A percentile compares a stretch with the other conserved stretches of the same genome.
phyloP scores from a whole-genome alignment of 2,797 vertebrate genomes.

The Ctenochaetus hawaiiensis region DNA sequence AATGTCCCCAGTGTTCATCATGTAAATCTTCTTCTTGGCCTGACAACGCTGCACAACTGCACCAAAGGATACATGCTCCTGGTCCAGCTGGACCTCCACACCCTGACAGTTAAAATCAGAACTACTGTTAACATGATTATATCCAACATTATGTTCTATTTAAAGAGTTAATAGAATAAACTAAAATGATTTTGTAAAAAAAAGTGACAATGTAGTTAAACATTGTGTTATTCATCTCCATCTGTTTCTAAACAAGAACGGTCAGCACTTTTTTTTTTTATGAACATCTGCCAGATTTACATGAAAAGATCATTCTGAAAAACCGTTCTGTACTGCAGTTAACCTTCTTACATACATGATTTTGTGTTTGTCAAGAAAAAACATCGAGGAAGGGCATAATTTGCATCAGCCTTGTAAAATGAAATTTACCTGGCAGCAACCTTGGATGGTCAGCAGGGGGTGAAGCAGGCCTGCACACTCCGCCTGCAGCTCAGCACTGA shows the following conservation, averaged over 20 bases:
- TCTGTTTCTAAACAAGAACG: background rate
- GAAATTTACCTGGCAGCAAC: slow-evolving; percentile 85
- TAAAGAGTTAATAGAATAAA: no score
- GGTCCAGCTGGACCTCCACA: slow-evolving; percentile 87
- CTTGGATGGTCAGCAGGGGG: slow-evolving; percentile 87
- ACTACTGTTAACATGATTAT: background rate
- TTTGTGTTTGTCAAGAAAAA: background rate
- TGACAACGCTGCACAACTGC: slow-evolving; percentile 84
- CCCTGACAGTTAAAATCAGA: slow-evolving; percentile 64
- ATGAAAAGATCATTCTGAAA: background rate
- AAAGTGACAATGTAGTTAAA: background rate
- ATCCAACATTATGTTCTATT: background rate
- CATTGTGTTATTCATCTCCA: background rate
- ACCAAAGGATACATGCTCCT: slow-evolving; percentile 88
- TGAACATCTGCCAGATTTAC: background rate
- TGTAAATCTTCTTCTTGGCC: slow-evolving; percentile 78
- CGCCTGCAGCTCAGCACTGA: slow-evolving; percentile 87
- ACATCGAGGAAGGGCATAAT: background rate
- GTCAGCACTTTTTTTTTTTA: background rate
- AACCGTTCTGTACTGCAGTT: background rate
- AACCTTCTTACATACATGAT: background rate
- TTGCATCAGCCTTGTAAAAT: background rate
- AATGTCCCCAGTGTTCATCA: slow-evolving; percentile 88
- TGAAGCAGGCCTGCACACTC: slow-evolving; percentile 81
- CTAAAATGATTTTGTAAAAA: no score